Conservation (phyloP, 2,113 vertebrate genomes). For the Pangasianodon hypophthalmus region DNA sequence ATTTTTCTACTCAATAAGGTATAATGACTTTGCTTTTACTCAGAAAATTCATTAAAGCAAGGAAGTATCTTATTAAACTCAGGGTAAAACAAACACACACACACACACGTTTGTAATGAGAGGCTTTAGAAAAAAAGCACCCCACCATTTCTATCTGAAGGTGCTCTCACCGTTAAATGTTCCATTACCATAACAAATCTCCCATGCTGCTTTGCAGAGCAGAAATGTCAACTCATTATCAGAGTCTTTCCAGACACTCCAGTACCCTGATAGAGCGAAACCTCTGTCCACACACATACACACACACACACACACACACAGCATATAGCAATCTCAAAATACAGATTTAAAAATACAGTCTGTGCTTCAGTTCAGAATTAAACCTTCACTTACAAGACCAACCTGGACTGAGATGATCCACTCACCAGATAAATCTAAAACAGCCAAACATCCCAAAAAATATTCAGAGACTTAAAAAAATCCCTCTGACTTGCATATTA, state of each 20-base stretch:
- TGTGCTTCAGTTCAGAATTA: background rate
- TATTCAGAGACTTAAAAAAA: background rate
- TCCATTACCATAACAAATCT: slow-evolving; percentile 49
- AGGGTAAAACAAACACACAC: background rate
- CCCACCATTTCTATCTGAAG: slow-evolving; percentile 7
- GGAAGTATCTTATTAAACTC: slow-evolving; percentile 25
- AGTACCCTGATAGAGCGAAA: background rate
- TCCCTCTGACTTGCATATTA: background rate
- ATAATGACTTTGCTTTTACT: slow-evolving; percentile 8
- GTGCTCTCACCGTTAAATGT: slow-evolving; percentile 25
- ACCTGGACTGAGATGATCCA: too few species aligned
- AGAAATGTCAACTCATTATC: slow-evolving; percentile 45
- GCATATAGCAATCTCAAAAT: background rate
- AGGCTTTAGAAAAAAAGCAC: slow-evolving; percentile 10
- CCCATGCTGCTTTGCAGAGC: slow-evolving; percentile 13
- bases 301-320: slow-evolving; percentile 13
- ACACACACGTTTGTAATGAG: slow-evolving; percentile 21
- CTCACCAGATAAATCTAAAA: background rate
- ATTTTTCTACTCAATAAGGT: background rate
- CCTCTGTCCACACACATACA: background rate
- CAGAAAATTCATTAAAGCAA: slow-evolving; percentile 12
- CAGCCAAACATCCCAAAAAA: background rate
- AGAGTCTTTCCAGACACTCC: slow-evolving; percentile 25
- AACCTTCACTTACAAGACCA: background rate
- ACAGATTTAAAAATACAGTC: background rate